Conservation (phyloP, 2,888 invertebrate genomes). For the Tipula unca region DNA sequence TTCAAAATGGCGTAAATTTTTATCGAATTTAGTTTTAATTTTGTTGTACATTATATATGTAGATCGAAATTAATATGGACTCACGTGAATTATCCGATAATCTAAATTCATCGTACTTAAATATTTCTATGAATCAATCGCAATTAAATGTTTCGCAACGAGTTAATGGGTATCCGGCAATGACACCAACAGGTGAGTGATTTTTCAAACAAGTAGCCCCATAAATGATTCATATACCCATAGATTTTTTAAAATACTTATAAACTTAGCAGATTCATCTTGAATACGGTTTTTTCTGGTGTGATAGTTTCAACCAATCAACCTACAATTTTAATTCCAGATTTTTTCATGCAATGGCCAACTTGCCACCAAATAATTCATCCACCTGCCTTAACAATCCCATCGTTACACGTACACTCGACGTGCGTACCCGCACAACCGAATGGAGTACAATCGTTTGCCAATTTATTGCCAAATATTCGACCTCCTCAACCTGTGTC, state of each 20-base stretch:
- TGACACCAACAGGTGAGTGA: background rate
- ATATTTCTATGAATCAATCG: background rate
- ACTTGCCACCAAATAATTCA: background rate
- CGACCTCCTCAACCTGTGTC: background rate
- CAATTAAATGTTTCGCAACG: background rate
- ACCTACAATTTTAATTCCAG: background rate
- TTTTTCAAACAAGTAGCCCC: too few species aligned
- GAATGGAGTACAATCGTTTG: background rate
- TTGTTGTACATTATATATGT: background rate
- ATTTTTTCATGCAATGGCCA: background rate
- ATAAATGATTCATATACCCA: background rate
- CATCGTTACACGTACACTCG: background rate
- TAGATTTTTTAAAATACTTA: too few species aligned
- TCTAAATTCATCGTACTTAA: constrained; percentile 4
- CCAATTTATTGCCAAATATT: background rate
- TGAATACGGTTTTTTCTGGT: too few species aligned
- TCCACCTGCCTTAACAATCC: background rate
- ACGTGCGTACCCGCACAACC: background rate
- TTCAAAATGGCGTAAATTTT: background rate
- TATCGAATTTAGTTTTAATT: background rate
- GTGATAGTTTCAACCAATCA: too few species aligned
- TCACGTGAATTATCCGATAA: background rate
- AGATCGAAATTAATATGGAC: background rate
- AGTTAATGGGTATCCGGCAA: background rate
- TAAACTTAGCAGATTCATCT: too few species aligned